A percentile compares a stretch with the other conserved stretches of the same genome.
Evolutionary conservation across 2,888 invertebrate genomes (phyloP).

Genomic region (Acronicta aceris): DNA sequence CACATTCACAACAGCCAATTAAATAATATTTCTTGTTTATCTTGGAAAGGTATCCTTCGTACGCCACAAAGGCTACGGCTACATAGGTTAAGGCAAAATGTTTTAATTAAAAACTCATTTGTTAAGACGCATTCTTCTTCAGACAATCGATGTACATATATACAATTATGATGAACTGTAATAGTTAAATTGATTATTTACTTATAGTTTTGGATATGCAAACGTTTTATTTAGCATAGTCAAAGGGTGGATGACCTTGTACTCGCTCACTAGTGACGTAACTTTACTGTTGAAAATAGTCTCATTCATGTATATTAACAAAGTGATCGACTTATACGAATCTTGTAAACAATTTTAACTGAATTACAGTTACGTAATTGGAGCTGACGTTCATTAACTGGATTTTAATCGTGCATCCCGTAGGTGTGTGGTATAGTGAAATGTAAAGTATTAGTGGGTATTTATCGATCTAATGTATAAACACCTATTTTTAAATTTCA

Average conservation of each 20-base stretch:
- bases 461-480: slow-evolving; percentile 27
- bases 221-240: background rate
- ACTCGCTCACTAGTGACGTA: background rate
- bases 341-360: slow-evolving; percentile 27
- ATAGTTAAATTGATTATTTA: no score
- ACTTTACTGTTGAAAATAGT: slow-evolving; percentile 12
- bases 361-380: slow-evolving; percentile 18
- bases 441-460: slow-evolving; percentile 23
- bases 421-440: slow-evolving; percentile 31
- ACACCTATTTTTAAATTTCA: slow-evolving; percentile 37
- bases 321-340: slow-evolving; percentile 15
- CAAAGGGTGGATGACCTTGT: slow-evolving; percentile 23
- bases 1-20: no score
- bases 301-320: slow-evolving; percentile 17
- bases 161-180: no score
- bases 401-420: slow-evolving; percentile 16
- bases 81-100: no score
- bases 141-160: no score
- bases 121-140: no score
- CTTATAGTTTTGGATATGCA: no score
- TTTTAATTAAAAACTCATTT: no score
- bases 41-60: no score
- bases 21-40: no score
- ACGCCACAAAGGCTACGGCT: no score
- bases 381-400: slow-evolving; percentile 22